Base-by-base conservation (phyloP, 2,113 vertebrate species). In the Apaloderma vittatum region DNA sequence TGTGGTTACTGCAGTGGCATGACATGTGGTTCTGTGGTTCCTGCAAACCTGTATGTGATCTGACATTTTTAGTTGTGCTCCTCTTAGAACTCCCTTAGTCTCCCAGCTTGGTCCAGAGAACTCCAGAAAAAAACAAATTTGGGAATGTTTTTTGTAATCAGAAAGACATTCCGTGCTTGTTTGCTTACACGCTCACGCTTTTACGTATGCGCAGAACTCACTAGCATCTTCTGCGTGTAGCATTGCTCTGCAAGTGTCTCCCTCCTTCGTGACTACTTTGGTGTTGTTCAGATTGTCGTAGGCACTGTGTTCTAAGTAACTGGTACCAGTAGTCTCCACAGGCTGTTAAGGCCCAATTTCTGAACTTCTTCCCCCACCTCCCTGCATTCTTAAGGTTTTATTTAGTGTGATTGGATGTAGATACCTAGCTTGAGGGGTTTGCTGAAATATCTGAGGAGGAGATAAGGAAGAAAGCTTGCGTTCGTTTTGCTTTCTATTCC, bases 151-250 rank as follows among this genome's bases (percentile, higher is more conserved):
- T 61, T 37, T 54, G 23, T 3, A n/a, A 65, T 72, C 18, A 12
- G 23, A 11, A 87, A 55, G 62, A 29, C 0, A 2, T 92, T 71
- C 12, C 48, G 63, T 76, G 37, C n/a, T 88, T 13, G 22, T 48
- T 67, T 72, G 23, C 36, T 65, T 75, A 20, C 3, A 12, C 10
- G 9, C 29, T 58, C 70, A 30, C 5, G 9, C 29, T 54, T 55
- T 52, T 36, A 21, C 1, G 0, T 43, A 11, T 8, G 24, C 22
- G 5, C 21, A 57, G 54, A 79, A 30, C 19, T 65, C 49, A 40
- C 1, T n/a, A 66, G n/a, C 30, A 49, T 66, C 55, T 54, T 70
- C 8, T 37, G 0, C 5, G 5, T 63, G 12, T 36, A 58, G 37
- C n/a, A 3, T 7, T 71, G 62, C 26, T 77, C 55, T 88, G 40